Base-by-base conservation (phyloP, 2,113 vertebrate genomes). In the Sigmodon hispidus region DNA sequence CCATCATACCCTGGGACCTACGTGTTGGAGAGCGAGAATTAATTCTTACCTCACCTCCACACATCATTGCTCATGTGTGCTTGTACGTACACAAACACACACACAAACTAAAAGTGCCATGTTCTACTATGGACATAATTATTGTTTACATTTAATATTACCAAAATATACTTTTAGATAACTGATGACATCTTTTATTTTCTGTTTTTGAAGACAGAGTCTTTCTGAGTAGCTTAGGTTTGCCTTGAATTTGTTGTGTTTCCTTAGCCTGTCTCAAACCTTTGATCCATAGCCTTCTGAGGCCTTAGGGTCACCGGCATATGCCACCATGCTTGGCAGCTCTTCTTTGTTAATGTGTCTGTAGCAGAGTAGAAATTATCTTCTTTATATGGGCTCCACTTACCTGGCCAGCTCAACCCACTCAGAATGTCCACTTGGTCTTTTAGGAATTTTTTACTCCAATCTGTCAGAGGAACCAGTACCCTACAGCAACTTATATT, bases 301-400 rank as follows among this genome's bases (percentile, higher is more conserved):
- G 31, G 48, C 16, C 55, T 89, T 89, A 48, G 57, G 29, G 63
- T 48, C 72, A 63, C 2, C 7, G 29, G 40, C 55, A 6, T 75
- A 40, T 36, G 26, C 12, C 6, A 26, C 31, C 7, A 76, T 34
- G 5, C 29, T 59, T 48, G 17, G 87, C 43, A 80, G 61, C 7
- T 83, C 91, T 94, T 84, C 50, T 90, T 89, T 89, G 26, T 93
- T 93, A 67, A 36, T 95, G 55, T 94, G 55, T 72, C 67, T 92
- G 22, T 63, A 90, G 7, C 61, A 52, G 21, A 81, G 22, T 34
- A 95, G 22, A 83, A 22, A 17, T 97, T 89, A 43, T 26, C 29
- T 17, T 86, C n/a, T 89, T 55, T 85, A 61, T 43, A 0, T 67
- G 70, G n/a, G 12, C 7, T 76, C 84, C 88, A 29, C 36, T 91